Percentiles rank a stretch among this genome's conserved stretches.
Evolutionary conservation across 2,888 invertebrate species (phyloP).

Genomic region (Drosophila nr. fundita): DNA sequence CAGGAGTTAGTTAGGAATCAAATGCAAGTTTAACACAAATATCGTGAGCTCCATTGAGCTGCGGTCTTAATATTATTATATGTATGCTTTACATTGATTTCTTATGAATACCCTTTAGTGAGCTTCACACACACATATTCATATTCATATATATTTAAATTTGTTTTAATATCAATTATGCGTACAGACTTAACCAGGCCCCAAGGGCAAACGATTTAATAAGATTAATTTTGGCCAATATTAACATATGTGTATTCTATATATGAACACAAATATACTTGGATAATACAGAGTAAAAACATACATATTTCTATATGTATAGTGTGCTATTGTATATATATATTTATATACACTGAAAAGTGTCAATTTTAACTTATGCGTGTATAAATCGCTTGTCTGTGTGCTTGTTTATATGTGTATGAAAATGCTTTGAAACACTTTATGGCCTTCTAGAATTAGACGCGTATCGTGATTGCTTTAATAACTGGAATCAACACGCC

Average conservation of each 20-base stretch:
- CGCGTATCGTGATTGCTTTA: conserved; percentile 5
- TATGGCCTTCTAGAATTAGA: conserved; percentile 24
- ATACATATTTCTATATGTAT: conserved; percentile 46
- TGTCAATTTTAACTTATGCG: conserved; percentile 47
- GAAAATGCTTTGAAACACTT: conserved; percentile 53
- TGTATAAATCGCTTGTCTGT: conserved; percentile 45
- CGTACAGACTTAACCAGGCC: conserved; percentile 55
- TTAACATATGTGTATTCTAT: conserved; percentile 60
- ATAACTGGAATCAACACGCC: neutral
- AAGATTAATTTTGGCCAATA: conserved; percentile 66
- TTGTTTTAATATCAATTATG: conserved; percentile 48
- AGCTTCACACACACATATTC: conserved; percentile 19
- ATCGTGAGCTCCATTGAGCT: conserved; percentile 27
- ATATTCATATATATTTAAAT: conserved; percentile 21
- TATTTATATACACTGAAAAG: conserved; percentile 32
- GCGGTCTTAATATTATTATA: conserved; percentile 14
- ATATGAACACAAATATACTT: conserved; percentile 49
- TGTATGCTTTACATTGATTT: conserved; percentile 13
- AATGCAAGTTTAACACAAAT: conserved; percentile 64
- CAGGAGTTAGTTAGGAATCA: conserved; percentile 69
- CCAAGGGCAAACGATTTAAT: conserved; percentile 51
- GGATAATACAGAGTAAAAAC: conserved; percentile 65
- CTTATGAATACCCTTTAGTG: conserved; percentile 36
- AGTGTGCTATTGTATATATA: conserved; percentile 28
- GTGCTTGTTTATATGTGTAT: conserved; percentile 23